phyloP scores from a whole-genome alignment of 37 sponge, comb jelly and placozoan genomes.

The Halisarca cf. caerulea region DNA sequence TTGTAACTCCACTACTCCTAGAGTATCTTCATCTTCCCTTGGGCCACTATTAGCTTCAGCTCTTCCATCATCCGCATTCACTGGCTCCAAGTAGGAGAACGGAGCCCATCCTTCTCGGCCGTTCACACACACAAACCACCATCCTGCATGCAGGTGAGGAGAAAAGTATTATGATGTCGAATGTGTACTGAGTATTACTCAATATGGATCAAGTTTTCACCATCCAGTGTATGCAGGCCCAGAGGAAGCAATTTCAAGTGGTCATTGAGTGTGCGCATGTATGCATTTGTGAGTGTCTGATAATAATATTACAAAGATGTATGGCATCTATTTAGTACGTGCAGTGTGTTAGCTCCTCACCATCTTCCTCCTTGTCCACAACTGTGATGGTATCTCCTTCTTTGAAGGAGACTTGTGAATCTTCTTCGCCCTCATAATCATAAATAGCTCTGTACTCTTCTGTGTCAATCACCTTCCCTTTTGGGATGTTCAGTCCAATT shows the following conservation, averaged over 20 bases:
- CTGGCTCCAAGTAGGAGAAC: conserved; percentile 70
- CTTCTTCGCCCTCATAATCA: conserved; percentile 63
- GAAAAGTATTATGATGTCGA: background rate
- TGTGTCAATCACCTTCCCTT: conserved; percentile 31
- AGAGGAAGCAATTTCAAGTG: no score
- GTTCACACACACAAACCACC: conserved; percentile 85
- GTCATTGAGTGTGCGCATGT: no score
- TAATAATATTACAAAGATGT: no score
- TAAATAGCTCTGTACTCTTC: conserved; percentile 66
- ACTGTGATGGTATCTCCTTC: conserved; percentile 70
- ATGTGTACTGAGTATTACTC: no score
- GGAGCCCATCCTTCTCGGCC: conserved; percentile 84
- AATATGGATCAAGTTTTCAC: no score
- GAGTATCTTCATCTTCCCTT: conserved; percentile 23
- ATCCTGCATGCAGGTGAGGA: conserved; percentile 42
- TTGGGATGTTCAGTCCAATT: conserved; percentile 38
- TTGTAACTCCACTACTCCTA: background rate
- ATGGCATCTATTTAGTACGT: no score
- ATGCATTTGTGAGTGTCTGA: no score
- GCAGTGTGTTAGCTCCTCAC: conserved; percentile 34
- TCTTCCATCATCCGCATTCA: background rate
- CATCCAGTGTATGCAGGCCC: no score
- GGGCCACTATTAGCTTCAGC: background rate
- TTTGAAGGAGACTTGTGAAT: conserved; percentile 73
- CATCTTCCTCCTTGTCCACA: conserved; percentile 83